These are phyloP conservation scores for Lasiurus borealis DNA, from an alignment of 2,113 vertebrate genomes.

Conservation along the genomic window DNA sequence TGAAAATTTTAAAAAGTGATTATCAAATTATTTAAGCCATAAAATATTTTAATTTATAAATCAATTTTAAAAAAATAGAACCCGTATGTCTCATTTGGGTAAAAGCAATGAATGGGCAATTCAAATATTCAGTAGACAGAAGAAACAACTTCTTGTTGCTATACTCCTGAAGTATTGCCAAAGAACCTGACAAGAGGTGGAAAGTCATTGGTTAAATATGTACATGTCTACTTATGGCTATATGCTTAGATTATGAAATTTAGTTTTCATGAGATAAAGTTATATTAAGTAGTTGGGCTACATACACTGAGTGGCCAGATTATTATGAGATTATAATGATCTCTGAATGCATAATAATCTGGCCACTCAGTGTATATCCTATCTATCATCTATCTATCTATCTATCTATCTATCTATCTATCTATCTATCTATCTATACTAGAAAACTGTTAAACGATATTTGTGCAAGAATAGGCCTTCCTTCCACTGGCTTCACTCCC, in stretches of 20 bases:
- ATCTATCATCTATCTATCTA: too few species aligned
- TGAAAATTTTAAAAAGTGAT: not conserved
- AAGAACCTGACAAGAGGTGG: not conserved
- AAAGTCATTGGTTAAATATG: slow-evolving; percentile 15
- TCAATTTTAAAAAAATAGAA: not conserved
- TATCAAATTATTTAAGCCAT: slow-evolving; percentile 15
- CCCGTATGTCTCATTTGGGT: not conserved
- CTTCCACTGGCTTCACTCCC: too few species aligned
- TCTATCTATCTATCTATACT: too few species aligned
- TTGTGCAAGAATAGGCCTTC: too few species aligned
- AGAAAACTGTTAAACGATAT: too few species aligned
- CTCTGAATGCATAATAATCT: too few species aligned
- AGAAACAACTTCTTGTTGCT: not conserved
- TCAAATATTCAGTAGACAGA: not conserved
- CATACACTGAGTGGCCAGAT: not conserved
- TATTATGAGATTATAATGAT: too few species aligned
- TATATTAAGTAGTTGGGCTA: slow-evolving; percentile 14
- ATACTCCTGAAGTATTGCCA: not conserved
- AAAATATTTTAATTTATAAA: not conserved
- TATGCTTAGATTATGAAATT: not conserved
- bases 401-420: too few species aligned
- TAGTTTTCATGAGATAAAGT: slow-evolving; percentile 16
- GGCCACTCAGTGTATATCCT: too few species aligned
- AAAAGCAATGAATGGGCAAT: not conserved
- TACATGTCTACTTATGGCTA: not conserved